These are phyloP conservation scores for Metacarcinus magister DNA, from an alignment of 2,888 invertebrate genomes.

Conservation along the genomic window DNA sequence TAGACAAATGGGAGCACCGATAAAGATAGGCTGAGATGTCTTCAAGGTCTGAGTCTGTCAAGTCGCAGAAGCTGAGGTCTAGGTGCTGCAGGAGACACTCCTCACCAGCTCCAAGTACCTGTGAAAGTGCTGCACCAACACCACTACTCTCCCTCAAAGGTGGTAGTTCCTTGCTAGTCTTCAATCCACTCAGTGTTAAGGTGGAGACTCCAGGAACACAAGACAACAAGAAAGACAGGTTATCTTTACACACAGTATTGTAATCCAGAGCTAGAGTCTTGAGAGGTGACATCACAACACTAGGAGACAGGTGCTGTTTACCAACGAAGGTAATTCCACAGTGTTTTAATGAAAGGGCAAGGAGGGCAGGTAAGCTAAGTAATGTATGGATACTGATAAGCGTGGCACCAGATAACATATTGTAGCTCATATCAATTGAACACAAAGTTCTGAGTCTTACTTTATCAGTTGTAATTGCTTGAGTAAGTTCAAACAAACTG, in stretches of 20 bases:
- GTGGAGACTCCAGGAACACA: constrained; percentile 70
- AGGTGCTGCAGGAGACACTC: constrained; percentile 76
- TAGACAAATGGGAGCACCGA: constrained; percentile 73
- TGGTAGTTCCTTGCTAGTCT: not conserved
- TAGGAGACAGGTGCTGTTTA: constrained; percentile 58
- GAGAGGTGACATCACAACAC: constrained; percentile 45
- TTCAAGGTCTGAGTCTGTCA: constrained; percentile 73
- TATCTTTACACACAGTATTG: constrained; percentile 59
- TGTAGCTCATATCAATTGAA: constrained; percentile 77
- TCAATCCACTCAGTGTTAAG: constrained; percentile 74
- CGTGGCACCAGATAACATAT: constrained; percentile 72
- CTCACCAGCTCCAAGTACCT: constrained; percentile 75
- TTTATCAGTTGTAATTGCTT: constrained; percentile 66
- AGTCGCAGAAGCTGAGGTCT: constrained; percentile 72
- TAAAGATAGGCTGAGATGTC: constrained; percentile 77
- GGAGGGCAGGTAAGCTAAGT: constrained; percentile 68
- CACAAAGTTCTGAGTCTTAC: constrained; percentile 50
- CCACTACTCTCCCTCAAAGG: not conserved
- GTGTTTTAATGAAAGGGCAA: constrained; percentile 69
- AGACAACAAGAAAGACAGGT: constrained; percentile 67
- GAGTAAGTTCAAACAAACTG: constrained; percentile 68
- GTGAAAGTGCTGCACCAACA: constrained; percentile 70
- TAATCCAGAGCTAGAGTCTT: constrained; percentile 66
- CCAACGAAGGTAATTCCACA: constrained; percentile 67
- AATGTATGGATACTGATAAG: constrained; percentile 68